Evolutionary conservation across 2,113 vertebrate genomes (phyloP).

Genomic region (Eulacestoma nigropectus): DNA sequence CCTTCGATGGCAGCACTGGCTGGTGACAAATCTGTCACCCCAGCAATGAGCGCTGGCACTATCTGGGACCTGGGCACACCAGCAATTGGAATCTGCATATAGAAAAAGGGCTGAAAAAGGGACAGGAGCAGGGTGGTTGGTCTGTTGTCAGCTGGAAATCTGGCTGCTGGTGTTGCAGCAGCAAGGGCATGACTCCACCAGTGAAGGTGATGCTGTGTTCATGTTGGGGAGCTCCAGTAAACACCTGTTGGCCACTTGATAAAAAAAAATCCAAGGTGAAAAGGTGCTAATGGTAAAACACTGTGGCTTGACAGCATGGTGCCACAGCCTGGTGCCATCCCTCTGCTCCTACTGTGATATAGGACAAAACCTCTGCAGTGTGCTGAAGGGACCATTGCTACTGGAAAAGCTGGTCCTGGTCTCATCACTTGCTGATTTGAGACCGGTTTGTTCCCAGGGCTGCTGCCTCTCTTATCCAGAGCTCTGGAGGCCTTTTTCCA

Average conservation of each 20-base stretch:
- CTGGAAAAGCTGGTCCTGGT: neutral
- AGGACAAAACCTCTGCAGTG: neutral
- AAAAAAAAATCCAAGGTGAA: neutral
- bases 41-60: accelerated
- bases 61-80: neutral
- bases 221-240: neutral
- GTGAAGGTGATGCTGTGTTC: neutral
- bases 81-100: neutral
- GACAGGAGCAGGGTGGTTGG: neutral
- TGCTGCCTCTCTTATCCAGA: neutral
- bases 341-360: neutral
- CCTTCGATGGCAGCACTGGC: accelerated
- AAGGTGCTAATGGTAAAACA: neutral
- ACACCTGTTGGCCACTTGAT: neutral
- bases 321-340: neutral
- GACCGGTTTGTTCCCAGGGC: neutral
- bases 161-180: neutral
- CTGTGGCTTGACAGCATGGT: neutral
- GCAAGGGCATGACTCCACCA: neutral
- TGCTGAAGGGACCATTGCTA: neutral
- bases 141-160: neutral
- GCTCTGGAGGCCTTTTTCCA: neutral
- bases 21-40: neutral
- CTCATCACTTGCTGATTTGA: neutral
- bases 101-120: neutral